Percentiles rank a stretch among this genome's conserved stretches.
Conservation (phyloP, 2,113 vertebrate species). For the Ginglymostoma cirratum region DNA sequence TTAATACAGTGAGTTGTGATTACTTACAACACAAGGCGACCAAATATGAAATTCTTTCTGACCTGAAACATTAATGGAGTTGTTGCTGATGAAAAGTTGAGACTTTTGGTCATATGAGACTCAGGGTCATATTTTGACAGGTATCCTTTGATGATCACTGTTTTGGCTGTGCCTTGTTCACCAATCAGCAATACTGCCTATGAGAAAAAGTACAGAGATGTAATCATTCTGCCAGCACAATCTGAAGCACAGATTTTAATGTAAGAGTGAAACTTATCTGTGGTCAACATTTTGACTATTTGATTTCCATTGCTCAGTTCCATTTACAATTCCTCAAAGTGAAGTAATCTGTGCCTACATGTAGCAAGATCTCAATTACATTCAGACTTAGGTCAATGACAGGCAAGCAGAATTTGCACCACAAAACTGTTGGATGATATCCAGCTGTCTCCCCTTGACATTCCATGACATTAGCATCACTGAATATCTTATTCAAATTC, state of each 20-base stretch:
- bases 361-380: not conserved
- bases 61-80: slow-evolving; percentile 96
- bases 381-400: not conserved
- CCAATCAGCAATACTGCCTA: slow-evolving; percentile 89
- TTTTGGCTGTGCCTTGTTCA: slow-evolving; percentile 94
- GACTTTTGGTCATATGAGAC: slow-evolving; percentile 69
- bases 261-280: not conserved
- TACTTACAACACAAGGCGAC: not conserved
- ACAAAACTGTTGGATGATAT: not conserved
- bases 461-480: not conserved
- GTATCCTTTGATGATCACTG: slow-evolving; percentile 84
- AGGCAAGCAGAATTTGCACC: not conserved
- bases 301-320: not conserved
- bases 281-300: not conserved
- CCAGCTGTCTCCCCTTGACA: not conserved
- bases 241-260: not conserved
- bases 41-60: slow-evolving; percentile 32
- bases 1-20: not conserved
- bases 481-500: not conserved
- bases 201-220: slow-evolving; percentile 40
- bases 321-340: not conserved
- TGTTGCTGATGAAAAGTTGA: slow-evolving; percentile 94
- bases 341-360: not conserved
- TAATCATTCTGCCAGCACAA: slow-evolving; percentile 35
- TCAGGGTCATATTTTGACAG: slow-evolving; percentile 85